Evolutionary conservation across 2,888 invertebrate species (phyloP).

Genomic region (Ariolimax columbianus): DNA sequence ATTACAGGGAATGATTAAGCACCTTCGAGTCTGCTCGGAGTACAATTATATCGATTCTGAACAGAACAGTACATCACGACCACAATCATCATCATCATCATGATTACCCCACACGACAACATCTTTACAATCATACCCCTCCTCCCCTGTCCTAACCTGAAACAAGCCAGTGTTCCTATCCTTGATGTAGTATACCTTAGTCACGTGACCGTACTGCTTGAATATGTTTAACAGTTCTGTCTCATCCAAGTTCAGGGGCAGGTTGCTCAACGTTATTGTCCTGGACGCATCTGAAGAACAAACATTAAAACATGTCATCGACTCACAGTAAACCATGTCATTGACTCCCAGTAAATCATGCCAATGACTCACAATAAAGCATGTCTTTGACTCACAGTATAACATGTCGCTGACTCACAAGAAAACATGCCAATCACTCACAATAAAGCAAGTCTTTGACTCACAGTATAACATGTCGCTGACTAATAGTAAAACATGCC

Average conservation of each 20-base stretch:
- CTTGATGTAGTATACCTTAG: slow-evolving; percentile 50
- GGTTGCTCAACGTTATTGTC: slow-evolving; percentile 37
- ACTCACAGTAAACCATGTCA: not conserved
- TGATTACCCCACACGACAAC: too few relatives aligned
- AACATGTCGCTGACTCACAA: too few relatives aligned
- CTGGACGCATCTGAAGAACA: not conserved
- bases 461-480: too few relatives aligned
- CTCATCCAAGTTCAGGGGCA: slow-evolving; percentile 37
- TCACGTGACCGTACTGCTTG: slow-evolving; percentile 38
- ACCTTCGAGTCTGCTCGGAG: too few relatives aligned
- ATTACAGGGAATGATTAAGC: too few relatives aligned
- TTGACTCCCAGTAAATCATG: not conserved
- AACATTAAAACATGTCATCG: not conserved
- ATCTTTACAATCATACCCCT: too few relatives aligned
- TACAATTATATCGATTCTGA: too few relatives aligned
- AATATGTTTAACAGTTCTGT: slow-evolving; percentile 11
- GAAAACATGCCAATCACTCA: too few relatives aligned
- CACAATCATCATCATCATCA: too few relatives aligned
- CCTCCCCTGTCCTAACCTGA: slow-evolving; percentile 12
- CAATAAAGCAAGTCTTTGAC: too few relatives aligned
- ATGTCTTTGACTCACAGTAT: not conserved
- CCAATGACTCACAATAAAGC: not conserved
- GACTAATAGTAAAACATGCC: too few relatives aligned
- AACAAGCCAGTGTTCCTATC: slow-evolving; percentile 40
- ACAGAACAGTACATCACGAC: too few relatives aligned